These are phyloP conservation scores for Eretmocerus hayati DNA, from an alignment of 2,888 invertebrate genomes.

Conservation along the genomic window DNA sequence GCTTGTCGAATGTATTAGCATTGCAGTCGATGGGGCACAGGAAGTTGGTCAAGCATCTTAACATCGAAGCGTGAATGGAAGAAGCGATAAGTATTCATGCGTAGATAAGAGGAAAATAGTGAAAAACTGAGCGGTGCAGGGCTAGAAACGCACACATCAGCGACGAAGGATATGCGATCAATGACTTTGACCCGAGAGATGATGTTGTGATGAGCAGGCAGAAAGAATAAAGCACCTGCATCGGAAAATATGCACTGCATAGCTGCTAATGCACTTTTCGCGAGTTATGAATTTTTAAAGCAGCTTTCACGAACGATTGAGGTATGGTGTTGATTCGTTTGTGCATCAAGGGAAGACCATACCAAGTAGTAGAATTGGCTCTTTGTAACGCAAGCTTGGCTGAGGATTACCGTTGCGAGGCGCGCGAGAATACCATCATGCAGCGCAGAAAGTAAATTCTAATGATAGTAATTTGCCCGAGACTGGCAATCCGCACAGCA, in stretches of 20 bases:
- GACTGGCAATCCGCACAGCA: no score
- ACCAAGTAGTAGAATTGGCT: no score
- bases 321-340: no score
- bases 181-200: neutral
- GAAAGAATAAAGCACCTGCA: neutral
- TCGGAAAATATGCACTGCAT: neutral
- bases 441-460: no score
- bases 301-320: neutral
- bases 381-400: no score
- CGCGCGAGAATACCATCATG: no score
- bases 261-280: neutral
- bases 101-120: neutral
- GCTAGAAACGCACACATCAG: neutral
- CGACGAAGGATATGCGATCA: neutral
- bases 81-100: neutral
- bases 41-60: conserved; percentile 19
- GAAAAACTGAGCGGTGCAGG: neutral
- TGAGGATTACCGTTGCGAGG: no score
- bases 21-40: conserved; percentile 1
- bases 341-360: no score
- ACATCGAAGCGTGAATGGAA: conserved; percentile 17
- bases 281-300: neutral
- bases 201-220: neutral
- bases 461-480: no score
- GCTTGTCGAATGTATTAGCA: neutral